Evolutionary conservation across 2,797 vertebrate species (phyloP).

Genomic region (Sebastes alutus): DNA sequence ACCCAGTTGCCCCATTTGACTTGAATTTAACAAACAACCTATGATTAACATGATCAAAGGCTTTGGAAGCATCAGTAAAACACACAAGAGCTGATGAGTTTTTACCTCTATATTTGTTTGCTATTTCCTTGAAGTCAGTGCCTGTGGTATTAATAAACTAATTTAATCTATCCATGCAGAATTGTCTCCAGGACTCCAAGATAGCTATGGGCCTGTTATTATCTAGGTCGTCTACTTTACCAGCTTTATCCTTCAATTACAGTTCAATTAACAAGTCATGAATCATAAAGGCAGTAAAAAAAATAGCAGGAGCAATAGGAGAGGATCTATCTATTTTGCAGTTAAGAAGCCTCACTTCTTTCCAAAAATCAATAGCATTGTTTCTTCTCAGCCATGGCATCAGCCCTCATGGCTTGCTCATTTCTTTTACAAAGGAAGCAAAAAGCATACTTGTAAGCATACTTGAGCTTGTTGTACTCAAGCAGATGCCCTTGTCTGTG

Average conservation of each 20-base stretch:
- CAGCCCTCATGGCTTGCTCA: background rate
- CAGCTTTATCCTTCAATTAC: background rate
- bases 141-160: too few relatives aligned
- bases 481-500: background rate
- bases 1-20: background rate
- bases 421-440: background rate
- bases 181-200: too few relatives aligned
- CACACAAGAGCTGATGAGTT: too few relatives aligned
- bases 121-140: too few relatives aligned
- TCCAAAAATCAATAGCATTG: background rate
- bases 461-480: background rate
- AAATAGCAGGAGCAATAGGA: too few relatives aligned
- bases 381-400: background rate
- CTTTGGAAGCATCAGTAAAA: too few relatives aligned
- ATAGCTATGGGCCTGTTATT: too few relatives aligned
- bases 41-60: too few relatives aligned
- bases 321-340: background rate
- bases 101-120: too few relatives aligned
- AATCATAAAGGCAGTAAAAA: too few relatives aligned
- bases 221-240: background rate
- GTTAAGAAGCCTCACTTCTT: background rate
- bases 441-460: background rate
- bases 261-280: too few relatives aligned
- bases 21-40: background rate
- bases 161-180: too few relatives aligned